These are phyloP conservation scores for Morphnarchus princeps DNA, from an alignment of 2,113 vertebrate genomes.

Conservation along the genomic window DNA sequence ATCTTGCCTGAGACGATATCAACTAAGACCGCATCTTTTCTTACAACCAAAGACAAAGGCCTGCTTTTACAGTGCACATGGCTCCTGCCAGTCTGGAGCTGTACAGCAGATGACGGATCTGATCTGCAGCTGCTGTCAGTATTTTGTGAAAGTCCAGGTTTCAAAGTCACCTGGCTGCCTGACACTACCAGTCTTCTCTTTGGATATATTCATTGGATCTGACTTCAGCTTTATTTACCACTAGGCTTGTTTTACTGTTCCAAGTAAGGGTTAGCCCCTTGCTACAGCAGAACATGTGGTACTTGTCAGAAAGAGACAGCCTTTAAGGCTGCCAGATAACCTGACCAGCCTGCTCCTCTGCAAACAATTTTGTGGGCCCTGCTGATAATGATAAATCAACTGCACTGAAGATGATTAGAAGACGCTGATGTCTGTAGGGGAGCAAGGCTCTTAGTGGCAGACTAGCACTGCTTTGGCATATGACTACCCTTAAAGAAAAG, in stretches of 20 bases:
- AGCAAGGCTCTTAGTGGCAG: background rate
- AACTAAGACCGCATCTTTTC: background rate
- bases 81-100: background rate
- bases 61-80: fast-evolving
- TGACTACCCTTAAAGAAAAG: background rate
- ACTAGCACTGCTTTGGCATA: background rate
- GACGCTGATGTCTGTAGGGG: background rate
- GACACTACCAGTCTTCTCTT: background rate
- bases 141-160: background rate
- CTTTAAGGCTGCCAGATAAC: conserved; percentile 8
- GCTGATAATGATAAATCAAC: background rate
- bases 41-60: background rate
- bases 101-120: background rate
- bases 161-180: background rate
- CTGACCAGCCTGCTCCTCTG: background rate
- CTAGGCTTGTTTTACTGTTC: background rate
- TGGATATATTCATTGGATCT: background rate
- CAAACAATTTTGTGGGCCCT: background rate
- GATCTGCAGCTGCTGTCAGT: background rate
- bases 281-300: background rate
- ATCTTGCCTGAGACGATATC: background rate
- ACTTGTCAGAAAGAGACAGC: background rate
- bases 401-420: background rate
- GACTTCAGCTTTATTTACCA: background rate
- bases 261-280: background rate